Conservation (phyloP, 2,797 vertebrate species). For the Staurois parvus region DNA sequence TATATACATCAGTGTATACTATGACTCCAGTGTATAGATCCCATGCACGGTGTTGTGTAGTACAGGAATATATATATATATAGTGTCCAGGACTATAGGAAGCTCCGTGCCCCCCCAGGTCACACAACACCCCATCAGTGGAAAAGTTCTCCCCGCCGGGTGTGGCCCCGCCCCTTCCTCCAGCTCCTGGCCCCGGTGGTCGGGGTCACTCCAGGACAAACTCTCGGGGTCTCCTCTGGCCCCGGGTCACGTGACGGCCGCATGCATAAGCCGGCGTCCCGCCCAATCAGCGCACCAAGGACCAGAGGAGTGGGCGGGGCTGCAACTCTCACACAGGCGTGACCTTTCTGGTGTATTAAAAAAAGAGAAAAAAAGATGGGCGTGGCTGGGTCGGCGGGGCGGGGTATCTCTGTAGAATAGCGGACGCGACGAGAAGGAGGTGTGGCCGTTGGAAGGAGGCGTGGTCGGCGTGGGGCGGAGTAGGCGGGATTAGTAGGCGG, state of each 20-base stretch:
- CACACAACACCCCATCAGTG: too few relatives aligned
- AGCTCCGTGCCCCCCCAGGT: too few relatives aligned
- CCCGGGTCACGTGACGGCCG: slow-evolving; percentile 28
- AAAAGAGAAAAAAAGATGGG: neutral
- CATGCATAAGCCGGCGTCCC: neutral
- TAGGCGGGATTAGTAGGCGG: slow-evolving; percentile 1
- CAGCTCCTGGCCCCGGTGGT: neutral
- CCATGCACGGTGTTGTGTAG: too few relatives aligned
- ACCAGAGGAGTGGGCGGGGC: neutral
- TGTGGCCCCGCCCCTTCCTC: neutral
- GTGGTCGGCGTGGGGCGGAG: neutral
- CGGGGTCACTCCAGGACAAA: slow-evolving; percentile 37
- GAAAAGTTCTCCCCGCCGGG: neutral
- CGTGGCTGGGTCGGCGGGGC: neutral
- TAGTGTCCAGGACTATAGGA: too few relatives aligned
- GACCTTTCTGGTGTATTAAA: neutral
- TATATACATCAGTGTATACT: too few relatives aligned
- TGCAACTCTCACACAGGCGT: neutral
- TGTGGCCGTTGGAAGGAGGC: neutral
- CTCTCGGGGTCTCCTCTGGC: neutral
- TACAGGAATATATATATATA: too few relatives aligned
- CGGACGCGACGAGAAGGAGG: too few relatives aligned
- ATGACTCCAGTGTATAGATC: too few relatives aligned
- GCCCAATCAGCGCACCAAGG: slow-evolving; percentile 2
- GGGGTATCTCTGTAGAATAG: neutral